Base-by-base conservation (phyloP, 2,113 vertebrate species). In the Rhipidura dahli region DNA sequence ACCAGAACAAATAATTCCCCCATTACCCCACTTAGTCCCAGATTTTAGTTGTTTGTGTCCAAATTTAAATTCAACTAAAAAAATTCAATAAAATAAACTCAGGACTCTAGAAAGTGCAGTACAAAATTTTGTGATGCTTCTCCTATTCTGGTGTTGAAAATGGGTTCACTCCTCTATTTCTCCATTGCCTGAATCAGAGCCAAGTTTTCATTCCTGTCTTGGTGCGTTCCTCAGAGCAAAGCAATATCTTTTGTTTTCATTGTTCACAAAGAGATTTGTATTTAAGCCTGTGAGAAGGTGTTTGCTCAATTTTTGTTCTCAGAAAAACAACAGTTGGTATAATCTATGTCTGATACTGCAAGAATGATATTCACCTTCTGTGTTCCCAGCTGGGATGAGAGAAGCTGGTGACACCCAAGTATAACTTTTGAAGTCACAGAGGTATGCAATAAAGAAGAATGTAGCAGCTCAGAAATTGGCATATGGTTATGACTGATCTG, bases 241-340 rank as follows among this genome's bases (percentile, higher is more conserved):
- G 23, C 1, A 6, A 3, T 31, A 35, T 40, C 56, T 75, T 88
- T 85, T 27, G 15, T 12, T 60, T 89, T 72, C 24, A 72, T 65
- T 85, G 23, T 65, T 90, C 53, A 76, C 66, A 79, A 45, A 91
- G 54, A 35, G 30, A 56, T 76, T 78, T 69, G 47, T 82, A 57
- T 75, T 64, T 69, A 65, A 79, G 50, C 26, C 70, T 91, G 39
- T 4, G 3, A 91, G 80, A 93, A 93, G 70, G 59, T 68, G 8
- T 63, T 83, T 3, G 1, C 50, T 91, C 45, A 50, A 30, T 79
- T 89, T 80, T 91, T 54, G 10, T 85, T 91, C 75, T 45, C 31
- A 44, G 75, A 60, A 86, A 93, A 95, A 85, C 60, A 94, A 91
- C 54, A 94, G 61, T 83, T 93, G 73, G 59, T 66, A 17, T 57